These are phyloP conservation scores for Eupithecia subfuscata DNA, from an alignment of 2,888 invertebrate species.

Conservation along the genomic window DNA sequence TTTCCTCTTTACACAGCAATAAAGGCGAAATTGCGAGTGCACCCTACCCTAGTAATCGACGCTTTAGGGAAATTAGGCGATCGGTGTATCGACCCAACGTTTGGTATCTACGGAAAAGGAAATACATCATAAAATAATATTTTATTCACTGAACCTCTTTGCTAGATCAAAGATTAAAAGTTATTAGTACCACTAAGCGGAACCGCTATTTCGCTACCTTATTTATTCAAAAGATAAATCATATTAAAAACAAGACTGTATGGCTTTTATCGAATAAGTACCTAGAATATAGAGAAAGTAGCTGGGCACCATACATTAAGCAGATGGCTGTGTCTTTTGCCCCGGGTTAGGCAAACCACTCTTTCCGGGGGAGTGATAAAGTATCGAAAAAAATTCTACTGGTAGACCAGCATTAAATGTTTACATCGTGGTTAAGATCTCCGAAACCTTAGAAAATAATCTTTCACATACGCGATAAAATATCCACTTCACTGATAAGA, in stretches of 20 bases:
- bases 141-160: slow-evolving; percentile 28
- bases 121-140: slow-evolving; percentile 45
- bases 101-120: slow-evolving; percentile 26
- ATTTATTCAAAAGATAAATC: neutral
- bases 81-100: slow-evolving; percentile 33
- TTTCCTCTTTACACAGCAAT: slow-evolving; percentile 26
- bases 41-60: slow-evolving; percentile 25
- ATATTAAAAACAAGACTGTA: neutral
- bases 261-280: neutral
- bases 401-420: neutral
- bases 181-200: neutral
- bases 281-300: neutral
- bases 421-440: neutral
- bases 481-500: too few relatives aligned
- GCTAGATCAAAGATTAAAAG: slow-evolving; percentile 16
- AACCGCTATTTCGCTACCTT: neutral
- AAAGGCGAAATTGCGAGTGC: slow-evolving; percentile 29
- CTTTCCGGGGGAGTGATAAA: neutral
- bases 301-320: neutral
- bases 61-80: slow-evolving; percentile 41
- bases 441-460: too few relatives aligned
- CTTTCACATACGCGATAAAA: too few relatives aligned
- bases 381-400: neutral
- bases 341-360: neutral
- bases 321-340: neutral